Evolutionary conservation across 2,113 vertebrate species (phyloP).

Genomic region (Aramus guarauna): DNA sequence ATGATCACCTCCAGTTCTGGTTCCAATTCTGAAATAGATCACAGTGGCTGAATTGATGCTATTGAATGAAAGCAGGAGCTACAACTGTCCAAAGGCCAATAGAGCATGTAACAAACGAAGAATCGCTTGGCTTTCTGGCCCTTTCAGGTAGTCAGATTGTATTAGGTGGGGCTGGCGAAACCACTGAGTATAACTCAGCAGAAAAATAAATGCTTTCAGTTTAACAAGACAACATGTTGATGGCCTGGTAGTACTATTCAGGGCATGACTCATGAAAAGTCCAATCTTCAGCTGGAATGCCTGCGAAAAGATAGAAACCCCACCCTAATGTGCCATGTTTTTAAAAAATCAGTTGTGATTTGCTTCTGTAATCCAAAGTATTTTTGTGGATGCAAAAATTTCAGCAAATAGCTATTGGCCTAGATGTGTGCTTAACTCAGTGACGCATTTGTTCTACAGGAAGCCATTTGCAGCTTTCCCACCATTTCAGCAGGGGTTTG

Average conservation of each 20-base stretch:
- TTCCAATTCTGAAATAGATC: not conserved
- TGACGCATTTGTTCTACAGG: not conserved
- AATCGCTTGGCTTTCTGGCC: not conserved
- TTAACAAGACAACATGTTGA: not conserved
- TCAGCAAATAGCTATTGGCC: not conserved
- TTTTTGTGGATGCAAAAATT: not conserved
- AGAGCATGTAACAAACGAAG: slow-evolving; percentile 10
- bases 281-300: not conserved
- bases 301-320: not conserved
- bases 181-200: not conserved
- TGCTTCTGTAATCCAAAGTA: not conserved
- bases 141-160: not conserved
- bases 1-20: slow-evolving; percentile 16
- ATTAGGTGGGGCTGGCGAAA: not conserved
- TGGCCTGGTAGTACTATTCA: not conserved
- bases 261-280: not conserved
- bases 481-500: not conserved
- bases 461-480: not conserved
- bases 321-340: not conserved
- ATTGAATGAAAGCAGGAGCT: slow-evolving; percentile 1
- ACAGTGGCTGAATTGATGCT: not conserved
- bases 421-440: not conserved
- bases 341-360: not conserved
- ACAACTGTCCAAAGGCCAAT: not conserved
- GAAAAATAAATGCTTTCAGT: not conserved